A percentile compares a stretch with the other conserved stretches of the same genome.
Evolutionary conservation across 2,888 invertebrate species (phyloP).

Genomic region (Ceramica pisi): DNA sequence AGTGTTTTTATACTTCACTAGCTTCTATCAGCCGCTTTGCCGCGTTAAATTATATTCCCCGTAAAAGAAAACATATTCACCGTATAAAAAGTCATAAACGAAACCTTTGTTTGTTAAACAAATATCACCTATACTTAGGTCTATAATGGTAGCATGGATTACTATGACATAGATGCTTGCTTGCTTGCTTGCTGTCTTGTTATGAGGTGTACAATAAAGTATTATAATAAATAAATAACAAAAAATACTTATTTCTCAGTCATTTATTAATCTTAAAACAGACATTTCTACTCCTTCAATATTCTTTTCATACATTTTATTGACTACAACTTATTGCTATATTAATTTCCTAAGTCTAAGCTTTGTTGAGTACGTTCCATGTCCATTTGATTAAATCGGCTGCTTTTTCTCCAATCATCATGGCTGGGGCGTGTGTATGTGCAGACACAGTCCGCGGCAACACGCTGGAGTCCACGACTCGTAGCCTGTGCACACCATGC

Average conservation of each 20-base stretch:
- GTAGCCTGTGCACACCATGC: constrained; percentile 90
- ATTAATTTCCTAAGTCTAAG: constrained; percentile 40
- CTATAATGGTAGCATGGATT: too few species aligned
- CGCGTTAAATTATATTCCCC: too few species aligned
- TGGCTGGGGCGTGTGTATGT: constrained; percentile 93
- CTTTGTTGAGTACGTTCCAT: constrained; percentile 73
- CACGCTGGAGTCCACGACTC: constrained; percentile 93
- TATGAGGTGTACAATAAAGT: too few species aligned
- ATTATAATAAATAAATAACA: too few species aligned
- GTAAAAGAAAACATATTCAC: too few species aligned
- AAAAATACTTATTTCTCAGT: constrained; percentile 7
- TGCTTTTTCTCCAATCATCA: constrained; percentile 94
- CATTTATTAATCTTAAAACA: constrained; percentile 39
- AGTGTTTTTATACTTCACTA: not conserved
- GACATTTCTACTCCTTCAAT: constrained; percentile 9
- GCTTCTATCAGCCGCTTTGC: not conserved
- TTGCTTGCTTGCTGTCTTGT: too few species aligned
- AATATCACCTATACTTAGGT: too few species aligned
- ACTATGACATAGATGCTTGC: too few species aligned
- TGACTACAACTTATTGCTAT: constrained; percentile 41
- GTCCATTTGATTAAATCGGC: constrained; percentile 92
- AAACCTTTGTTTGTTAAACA: too few species aligned
- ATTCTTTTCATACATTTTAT: not conserved
- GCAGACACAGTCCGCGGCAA: constrained; percentile 92
- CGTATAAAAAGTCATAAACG: too few species aligned